These are phyloP conservation scores for Aporophyla lueneburgensis DNA, from an alignment of 2,888 invertebrate genomes.

Conservation along the genomic window DNA sequence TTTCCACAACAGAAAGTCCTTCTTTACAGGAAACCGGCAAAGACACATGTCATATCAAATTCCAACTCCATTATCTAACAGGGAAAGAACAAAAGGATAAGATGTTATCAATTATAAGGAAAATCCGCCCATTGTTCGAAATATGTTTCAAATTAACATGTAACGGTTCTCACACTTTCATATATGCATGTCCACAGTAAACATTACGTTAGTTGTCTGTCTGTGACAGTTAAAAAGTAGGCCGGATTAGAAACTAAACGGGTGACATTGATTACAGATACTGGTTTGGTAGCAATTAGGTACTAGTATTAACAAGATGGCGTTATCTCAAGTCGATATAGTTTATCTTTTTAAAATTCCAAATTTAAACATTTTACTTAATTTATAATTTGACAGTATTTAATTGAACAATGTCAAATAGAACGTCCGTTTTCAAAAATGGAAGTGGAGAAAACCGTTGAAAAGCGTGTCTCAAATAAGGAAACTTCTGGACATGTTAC, in stretches of 20 bases:
- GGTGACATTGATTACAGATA: constrained; percentile 44
- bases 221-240: constrained; percentile 55
- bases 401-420: constrained; percentile 22
- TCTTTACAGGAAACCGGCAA: constrained; percentile 5
- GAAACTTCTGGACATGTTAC: constrained; percentile 19
- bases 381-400: not conserved
- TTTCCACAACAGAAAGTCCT: not conserved
- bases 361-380: not conserved
- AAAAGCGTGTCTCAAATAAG: not conserved
- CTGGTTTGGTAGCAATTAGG: constrained; percentile 22
- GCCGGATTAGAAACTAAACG: constrained; percentile 62
- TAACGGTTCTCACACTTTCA: constrained; percentile 64
- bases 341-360: constrained; percentile 2
- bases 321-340: not conserved
- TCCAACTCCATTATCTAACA: not conserved
- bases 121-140: constrained; percentile 54
- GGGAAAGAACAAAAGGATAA: constrained; percentile 30
- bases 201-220: constrained; percentile 48
- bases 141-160: constrained; percentile 44
- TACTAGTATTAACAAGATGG: constrained; percentile 19
- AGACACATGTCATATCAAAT: not conserved
- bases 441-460: not conserved
- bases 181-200: constrained; percentile 30
- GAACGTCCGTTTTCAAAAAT: not conserved
- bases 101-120: constrained; percentile 33